These are phyloP conservation scores for Galaxea fascicularis DNA, from an alignment of 92 coral and sea anemone genomes.

Conservation along the genomic window DNA sequence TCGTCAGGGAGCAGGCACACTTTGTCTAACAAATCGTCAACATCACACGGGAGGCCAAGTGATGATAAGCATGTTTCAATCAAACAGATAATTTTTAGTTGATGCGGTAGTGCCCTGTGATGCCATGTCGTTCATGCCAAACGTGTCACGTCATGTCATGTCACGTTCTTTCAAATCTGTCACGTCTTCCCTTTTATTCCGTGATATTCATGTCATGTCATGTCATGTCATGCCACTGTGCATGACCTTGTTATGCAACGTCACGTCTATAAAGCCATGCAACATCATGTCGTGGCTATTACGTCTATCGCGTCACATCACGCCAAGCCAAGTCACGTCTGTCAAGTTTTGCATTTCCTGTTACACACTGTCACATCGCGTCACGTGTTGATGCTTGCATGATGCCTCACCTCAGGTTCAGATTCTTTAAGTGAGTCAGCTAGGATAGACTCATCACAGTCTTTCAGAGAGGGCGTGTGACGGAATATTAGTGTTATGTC, in stretches of 20 bases:
- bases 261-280: neutral
- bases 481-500: constrained; percentile 83
- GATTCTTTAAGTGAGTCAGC: constrained; percentile 59
- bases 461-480: constrained; percentile 81
- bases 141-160: neutral
- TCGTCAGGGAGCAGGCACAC: neutral
- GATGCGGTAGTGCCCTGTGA: no score
- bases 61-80: neutral
- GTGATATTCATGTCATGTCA: neutral
- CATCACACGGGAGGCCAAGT: neutral
- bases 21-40: neutral
- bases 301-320: neutral
- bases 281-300: neutral
- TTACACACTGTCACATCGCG: neutral
- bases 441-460: constrained; percentile 78
- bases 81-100: no score
- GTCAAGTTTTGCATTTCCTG: neutral
- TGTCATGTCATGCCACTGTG: neutral
- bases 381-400: neutral
- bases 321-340: neutral
- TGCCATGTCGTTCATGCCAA: no score
- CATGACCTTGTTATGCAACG: neutral
- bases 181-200: no score
- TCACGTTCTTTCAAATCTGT: no score
- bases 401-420: constrained; percentile 32